Base-by-base conservation (phyloP, 2,797 vertebrate species). In the Calcarius lapponicus region DNA sequence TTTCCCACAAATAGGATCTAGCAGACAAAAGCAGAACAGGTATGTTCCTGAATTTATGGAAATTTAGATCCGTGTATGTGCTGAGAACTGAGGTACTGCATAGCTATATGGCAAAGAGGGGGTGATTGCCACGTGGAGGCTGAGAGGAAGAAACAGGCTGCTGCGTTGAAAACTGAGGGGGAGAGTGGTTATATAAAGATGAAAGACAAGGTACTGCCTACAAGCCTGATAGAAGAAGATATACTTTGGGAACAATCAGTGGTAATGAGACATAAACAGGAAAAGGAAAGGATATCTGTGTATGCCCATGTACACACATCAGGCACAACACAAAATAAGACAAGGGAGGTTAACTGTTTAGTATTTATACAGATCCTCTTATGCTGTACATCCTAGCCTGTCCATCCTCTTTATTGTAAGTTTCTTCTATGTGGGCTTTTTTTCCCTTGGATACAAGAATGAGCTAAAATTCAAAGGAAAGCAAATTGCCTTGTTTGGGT, bases 101-200 rank as follows among this genome's bases (percentile, higher is more conserved):
- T 20, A 36, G 47, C 50, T 58, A 1, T 36, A 36, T 20, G 76
- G 36, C 54, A 93, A 48, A 88, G 53, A 51, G 17, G 34, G 36
- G 6, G 4, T 65, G 72, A 74, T 32, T 72, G 62, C 61, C 42
- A 20, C 20, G 73, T 91, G 61, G 85, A 32, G 89, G 82, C 69
- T 84, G 73, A 56, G 51, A 92, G 93, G 88, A 95, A 86, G 85
- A 79, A 90, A 69, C 76, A 84, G 83, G 54, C 58, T 86, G 76
- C 86, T 88, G 62, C 36, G 70, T 34, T 78, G 60, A 58, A 91
- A 95, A 79, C 76, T 81, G 90, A 93, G 93, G 88, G 80, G 58
- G 66, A 91, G 82, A 94, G 60, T 61, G 4, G 31, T 95, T 97
- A 91, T 83, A 51, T 96, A 94, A 96, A 94, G 70, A 79, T 0